Evolutionary conservation across 2,797 vertebrate species (phyloP).

Genomic region (Fratercula arctica): DNA sequence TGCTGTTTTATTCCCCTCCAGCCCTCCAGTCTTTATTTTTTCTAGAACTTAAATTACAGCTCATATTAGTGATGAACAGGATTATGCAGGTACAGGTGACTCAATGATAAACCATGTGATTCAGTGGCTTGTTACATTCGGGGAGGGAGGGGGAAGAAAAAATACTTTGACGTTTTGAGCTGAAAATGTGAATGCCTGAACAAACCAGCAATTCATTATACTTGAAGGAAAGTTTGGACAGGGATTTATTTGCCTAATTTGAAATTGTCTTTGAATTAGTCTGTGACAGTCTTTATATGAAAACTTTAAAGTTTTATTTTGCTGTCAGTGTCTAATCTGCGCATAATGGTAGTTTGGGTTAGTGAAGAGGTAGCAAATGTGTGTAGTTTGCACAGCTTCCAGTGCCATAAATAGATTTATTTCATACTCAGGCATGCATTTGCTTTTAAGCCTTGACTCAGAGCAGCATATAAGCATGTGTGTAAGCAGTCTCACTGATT

Average conservation of each 20-base stretch:
- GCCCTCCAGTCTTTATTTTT: neutral
- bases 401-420: neutral
- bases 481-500: neutral
- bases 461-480: neutral
- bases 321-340: neutral
- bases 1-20: neutral
- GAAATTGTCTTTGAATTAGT: conserved; percentile 10
- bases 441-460: neutral
- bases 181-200: neutral
- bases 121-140: neutral
- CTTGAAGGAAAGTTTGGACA: neutral
- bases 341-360: neutral
- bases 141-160: neutral
- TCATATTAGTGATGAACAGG: neutral
- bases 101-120: neutral
- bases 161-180: neutral
- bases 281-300: neutral
- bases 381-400: neutral
- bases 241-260: neutral
- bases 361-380: neutral
- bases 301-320: neutral
- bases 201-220: neutral
- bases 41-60: neutral
- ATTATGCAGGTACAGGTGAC: neutral
- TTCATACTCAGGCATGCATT: neutral